Evolutionary conservation across 1,140 invertebrate species (phyloP), one percentile per base, ranked within the genome.

Genomic region (Agrypnia vestita): DNA sequence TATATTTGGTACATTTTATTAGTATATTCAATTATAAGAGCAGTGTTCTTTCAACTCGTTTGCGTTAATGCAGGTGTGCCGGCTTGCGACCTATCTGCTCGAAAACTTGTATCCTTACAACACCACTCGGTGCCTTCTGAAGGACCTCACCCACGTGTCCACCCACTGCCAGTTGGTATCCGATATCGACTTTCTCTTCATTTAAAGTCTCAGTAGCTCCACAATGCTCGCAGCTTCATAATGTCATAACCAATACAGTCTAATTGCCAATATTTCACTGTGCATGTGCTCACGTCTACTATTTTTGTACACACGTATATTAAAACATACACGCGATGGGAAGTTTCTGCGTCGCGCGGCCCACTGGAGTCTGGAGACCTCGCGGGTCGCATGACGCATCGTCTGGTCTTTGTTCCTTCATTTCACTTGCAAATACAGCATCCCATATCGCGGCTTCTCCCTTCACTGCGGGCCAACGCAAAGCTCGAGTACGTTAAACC

Each of bases 371-470:
- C 25, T 59, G 55, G 1, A 51, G 46, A 71, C 47, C 67, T 51
- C 67, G 46, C 21, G 15, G 44, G 15, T 71, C 46, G 25, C 11
- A 21, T 71, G 67, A 71, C 67, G n/a, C 67, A 71, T 21, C n/a
- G 67, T 51, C 47, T 17, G 47, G 12, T 62, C 59, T 62, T 51
- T 71, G 67, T 71, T 71, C 47, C 19, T 51, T 19, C 67, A 71
- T 71, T 71, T 71, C 46, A 71, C 47, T 69, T 51, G 67, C 46
- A 71, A 56, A 47, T 67, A 9, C 62, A 67, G 62, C 21, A 15
- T 67, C 13, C 62, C 13, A 44, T 67, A 25, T 15, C 13, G 19
- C 17, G n/a, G 43, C 62, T 67, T 17, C 13, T 67, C 62, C 62
- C 15, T 67, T 67, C 62, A 17, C 35, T 67, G 17, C 53, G 62